Percentiles rank a stretch among this genome's conserved stretches.
phyloP scores from a whole-genome alignment of 1,140 invertebrate species.

The Diuraphis noxia region DNA sequence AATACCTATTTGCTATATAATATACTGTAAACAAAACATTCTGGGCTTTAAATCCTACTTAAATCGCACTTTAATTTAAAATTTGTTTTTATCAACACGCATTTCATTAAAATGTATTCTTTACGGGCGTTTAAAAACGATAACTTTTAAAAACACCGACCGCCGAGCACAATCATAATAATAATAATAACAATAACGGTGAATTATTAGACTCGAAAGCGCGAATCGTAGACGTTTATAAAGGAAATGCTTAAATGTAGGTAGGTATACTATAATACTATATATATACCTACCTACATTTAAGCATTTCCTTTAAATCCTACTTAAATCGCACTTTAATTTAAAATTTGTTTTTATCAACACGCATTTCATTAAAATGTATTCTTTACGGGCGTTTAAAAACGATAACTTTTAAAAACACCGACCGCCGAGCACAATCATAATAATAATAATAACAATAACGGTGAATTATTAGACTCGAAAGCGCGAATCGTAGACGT shows the following conservation, averaged over 20 bases:
- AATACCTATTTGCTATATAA: neutral
- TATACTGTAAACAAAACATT: neutral
- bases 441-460: neutral
- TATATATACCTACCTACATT: too few relatives aligned
- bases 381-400: neutral
- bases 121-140: neutral
- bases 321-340: neutral
- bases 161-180: neutral
- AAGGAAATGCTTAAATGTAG: neutral
- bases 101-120: neutral
- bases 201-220: neutral
- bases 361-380: neutral
- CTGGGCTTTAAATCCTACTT: neutral
- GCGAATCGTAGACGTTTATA: neutral
- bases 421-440: neutral
- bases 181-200: neutral
- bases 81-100: neutral
- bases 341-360: neutral
- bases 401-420: neutral
- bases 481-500: neutral
- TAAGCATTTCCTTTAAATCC: too few relatives aligned
- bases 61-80: neutral
- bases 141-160: neutral
- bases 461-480: neutral
- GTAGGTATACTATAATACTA: too few relatives aligned